Evolutionary conservation across 2,888 invertebrate genomes (phyloP).

Genomic region (Proisotoma minuta): DNA sequence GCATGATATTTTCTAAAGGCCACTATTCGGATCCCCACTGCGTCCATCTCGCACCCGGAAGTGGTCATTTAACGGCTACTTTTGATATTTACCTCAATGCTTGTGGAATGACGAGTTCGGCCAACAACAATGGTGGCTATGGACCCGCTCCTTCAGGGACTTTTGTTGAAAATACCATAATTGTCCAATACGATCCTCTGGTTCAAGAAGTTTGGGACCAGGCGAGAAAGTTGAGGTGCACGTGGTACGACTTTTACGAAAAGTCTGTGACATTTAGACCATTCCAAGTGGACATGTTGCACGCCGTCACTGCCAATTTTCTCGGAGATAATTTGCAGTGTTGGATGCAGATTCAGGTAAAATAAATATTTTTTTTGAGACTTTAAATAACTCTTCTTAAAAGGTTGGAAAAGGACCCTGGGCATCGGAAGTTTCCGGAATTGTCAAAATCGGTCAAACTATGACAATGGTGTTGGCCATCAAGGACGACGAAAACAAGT

Average conservation of each 20-base stretch:
- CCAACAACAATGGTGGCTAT: conserved; percentile 71
- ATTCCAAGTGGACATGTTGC: conserved; percentile 91
- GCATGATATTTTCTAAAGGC: conserved; percentile 91
- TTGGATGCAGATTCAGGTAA: conserved; percentile 89
- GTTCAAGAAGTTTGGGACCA: conserved; percentile 96
- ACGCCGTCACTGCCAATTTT: conserved; percentile 92
- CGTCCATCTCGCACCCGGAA: conserved; percentile 84
- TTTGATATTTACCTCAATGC: conserved; percentile 90
- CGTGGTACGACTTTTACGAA: conserved; percentile 95
- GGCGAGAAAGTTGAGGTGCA: conserved; percentile 83
- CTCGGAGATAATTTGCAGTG: conserved; percentile 91
- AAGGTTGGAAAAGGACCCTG: conserved; percentile 87
- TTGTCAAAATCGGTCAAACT: conserved; percentile 91
- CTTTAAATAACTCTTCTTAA: not conserved
- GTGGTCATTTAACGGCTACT: conserved; percentile 83
- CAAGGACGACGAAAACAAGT: conserved; percentile 92
- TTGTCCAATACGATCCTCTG: conserved; percentile 68
- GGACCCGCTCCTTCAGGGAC: conserved; percentile 86
- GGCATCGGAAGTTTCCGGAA: conserved; percentile 94
- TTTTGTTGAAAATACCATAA: conserved; percentile 90
- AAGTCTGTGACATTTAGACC: conserved; percentile 91
- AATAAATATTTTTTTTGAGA: not conserved
- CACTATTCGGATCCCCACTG: conserved; percentile 85
- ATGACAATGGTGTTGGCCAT: conserved; percentile 96
- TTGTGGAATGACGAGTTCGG: conserved; percentile 91